Conservation (phyloP, 2,888 invertebrate genomes). For the Saturnia japonica region DNA sequence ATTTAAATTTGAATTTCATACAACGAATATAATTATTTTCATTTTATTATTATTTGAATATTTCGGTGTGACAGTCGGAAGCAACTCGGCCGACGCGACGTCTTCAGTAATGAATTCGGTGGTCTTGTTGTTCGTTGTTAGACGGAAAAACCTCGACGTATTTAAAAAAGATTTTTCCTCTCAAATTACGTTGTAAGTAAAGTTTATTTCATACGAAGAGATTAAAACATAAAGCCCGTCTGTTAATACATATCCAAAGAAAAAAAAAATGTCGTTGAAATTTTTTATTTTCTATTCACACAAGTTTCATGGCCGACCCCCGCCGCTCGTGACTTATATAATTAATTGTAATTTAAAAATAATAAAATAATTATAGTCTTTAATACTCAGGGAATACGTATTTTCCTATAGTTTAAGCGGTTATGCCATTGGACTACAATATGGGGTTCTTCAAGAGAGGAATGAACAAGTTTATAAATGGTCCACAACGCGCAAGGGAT, state of each 20-base stretch:
- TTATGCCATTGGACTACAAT: too few relatives aligned
- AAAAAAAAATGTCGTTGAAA: too few relatives aligned
- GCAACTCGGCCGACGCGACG: neutral
- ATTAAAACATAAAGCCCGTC: neutral
- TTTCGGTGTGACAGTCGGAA: constrained; percentile 5
- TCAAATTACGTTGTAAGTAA: neutral
- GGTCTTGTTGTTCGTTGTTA: neutral
- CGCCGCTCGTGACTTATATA: too few relatives aligned
- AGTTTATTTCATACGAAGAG: neutral
- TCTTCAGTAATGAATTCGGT: constrained; percentile 7
- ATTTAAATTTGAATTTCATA: neutral
- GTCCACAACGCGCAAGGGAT: too few relatives aligned
- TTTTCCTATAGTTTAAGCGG: too few relatives aligned
- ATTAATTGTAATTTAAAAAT: too few relatives aligned
- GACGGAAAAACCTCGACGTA: neutral
- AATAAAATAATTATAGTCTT: too few relatives aligned
- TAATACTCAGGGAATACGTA: too few relatives aligned
- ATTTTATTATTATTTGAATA: neutral
- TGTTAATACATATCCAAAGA: neutral
- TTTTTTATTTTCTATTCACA: too few relatives aligned
- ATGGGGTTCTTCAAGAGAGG: too few relatives aligned
- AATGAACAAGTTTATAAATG: too few relatives aligned
- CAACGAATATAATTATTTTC: neutral
- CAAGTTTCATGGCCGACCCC: too few relatives aligned
- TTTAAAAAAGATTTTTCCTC: neutral